Base-by-base conservation (phyloP, 2,797 vertebrate genomes). In the Malurus splendens region DNA sequence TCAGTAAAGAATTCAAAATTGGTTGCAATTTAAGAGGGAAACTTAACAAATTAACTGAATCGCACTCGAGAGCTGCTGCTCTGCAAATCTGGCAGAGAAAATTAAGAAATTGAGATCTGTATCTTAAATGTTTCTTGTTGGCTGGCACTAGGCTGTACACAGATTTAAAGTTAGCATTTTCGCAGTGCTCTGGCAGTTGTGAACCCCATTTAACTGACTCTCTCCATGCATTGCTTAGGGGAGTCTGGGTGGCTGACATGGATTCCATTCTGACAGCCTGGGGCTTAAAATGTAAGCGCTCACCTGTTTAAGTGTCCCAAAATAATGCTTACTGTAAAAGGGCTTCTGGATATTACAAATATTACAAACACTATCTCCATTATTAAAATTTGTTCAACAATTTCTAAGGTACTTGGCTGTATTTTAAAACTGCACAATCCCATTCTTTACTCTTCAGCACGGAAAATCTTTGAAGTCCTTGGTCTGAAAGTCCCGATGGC, bases 251-350 rank as follows among this genome's bases (percentile, higher is more conserved):
- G 89, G 89, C 92, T 94, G 87, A 80, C 89, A 92, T 93, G 92
- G 93, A 94, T 93, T 95, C 87, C 85, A 92, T 71, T 95, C 82
- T 94, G 89, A 80, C 89, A 94, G 66, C 85, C 87, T 90, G 85
- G 39, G 91, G 73, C 92, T 87, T 59, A 72, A 93, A 92, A 94
- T 95, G 87, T 92, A 92, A 89, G 87, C 91, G 60, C 85, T 92
- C 90, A 68, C n/a, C 62, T 93, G 66, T 94, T 95, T 48, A 72
- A 90, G 87, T 93, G 82, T 93, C 87, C 82, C 89, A 75, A 92
- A 75, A 66, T 89, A 90, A 87, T 72, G 66, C 79, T 89, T 78
- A 89, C 86, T 80, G 55, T 82, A 51, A 55, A 76, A 90, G 39
- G 36, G 74, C n/a, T 17, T 92, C 36, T 77, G 75, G 55, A 87